Percentiles rank a stretch among this genome's conserved stretches.
Conservation (phyloP, 2,113 vertebrate species). For the Heloderma charlesbogerti region DNA sequence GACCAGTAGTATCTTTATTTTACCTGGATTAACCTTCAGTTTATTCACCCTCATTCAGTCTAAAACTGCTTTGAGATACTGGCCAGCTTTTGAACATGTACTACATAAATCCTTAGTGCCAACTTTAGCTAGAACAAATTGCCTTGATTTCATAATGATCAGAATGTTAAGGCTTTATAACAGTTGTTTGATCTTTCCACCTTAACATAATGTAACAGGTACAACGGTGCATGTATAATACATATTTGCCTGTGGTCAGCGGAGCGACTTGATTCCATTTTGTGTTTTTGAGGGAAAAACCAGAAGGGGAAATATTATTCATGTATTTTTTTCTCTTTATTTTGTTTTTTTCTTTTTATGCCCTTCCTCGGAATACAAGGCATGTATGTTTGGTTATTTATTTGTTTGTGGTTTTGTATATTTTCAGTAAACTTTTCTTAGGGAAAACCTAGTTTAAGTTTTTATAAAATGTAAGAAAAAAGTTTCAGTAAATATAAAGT, state of each 20-base stretch:
- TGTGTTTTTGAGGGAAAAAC: neutral
- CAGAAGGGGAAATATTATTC: neutral
- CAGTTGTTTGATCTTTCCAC: neutral
- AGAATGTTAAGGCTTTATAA: neutral
- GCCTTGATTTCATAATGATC: neutral
- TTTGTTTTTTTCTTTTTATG: neutral
- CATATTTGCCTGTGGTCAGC: neutral
- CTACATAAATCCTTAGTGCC: neutral
- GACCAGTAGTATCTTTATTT: neutral
- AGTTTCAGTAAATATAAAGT: neutral
- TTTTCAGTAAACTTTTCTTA: neutral
- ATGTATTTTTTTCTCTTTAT: neutral
- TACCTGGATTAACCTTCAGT: neutral
- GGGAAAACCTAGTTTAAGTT: neutral
- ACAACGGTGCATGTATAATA: neutral
- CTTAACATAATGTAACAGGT: neutral
- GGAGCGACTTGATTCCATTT: neutral
- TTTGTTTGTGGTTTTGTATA: neutral
- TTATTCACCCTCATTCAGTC: neutral
- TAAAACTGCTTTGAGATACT: neutral
- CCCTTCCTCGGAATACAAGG: neutral
- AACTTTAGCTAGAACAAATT: neutral
- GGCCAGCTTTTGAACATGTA: neutral
- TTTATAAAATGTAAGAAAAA: neutral
- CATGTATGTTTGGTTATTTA: neutral